Base-by-base conservation (phyloP, 2,888 invertebrate species). In the Eupithecia vulgata region DNA sequence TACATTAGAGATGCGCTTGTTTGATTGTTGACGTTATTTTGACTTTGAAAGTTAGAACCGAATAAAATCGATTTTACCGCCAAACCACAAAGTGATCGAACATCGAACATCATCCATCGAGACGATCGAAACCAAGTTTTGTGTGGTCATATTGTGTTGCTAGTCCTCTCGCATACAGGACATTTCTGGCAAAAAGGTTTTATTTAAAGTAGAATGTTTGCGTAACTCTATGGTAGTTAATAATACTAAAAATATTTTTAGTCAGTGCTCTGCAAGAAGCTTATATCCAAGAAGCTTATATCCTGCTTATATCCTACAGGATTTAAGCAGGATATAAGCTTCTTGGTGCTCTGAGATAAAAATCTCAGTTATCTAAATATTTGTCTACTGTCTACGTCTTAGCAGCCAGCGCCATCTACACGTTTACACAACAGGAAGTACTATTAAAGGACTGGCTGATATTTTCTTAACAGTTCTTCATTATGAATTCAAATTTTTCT, bases 1-100 rank as follows among this genome's bases (percentile, higher is more conserved):
- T 79, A 82, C 81, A 86, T 12, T 91, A 92, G 91, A 90, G 91
- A 85, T 87, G 88, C 62, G 70, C 72, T 61, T 40, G 45, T 30
- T 37, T 68, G 59, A 15, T 34, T 68, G 70, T 78, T 67, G 59
- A 68, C 45, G 79, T 79, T 80, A 81, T 78, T 76, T 71, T 72
- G 70, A 80, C 77, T 79, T 71, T 75, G 76, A 79, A 13, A 84
- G 84, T 21, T 52, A 52, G 12, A 57, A 52, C 21, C 48, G 48
- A 17, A 17, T 48, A 8, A 30, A 30, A 30, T 30, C 30, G 30
- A 30, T 30, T 30, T 30, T 30, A 30, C 30, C 30, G 30, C 1
- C n/a, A n/a, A n/a, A n/a, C n/a, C n/a, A 30, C 30, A 30, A 30
- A 30, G 30, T 30, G 30, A 30, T 30, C 30, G 30, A 30, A 30